phyloP scores from a whole-genome alignment of 1,140 invertebrate genomes.

The Microvelia longipes region DNA sequence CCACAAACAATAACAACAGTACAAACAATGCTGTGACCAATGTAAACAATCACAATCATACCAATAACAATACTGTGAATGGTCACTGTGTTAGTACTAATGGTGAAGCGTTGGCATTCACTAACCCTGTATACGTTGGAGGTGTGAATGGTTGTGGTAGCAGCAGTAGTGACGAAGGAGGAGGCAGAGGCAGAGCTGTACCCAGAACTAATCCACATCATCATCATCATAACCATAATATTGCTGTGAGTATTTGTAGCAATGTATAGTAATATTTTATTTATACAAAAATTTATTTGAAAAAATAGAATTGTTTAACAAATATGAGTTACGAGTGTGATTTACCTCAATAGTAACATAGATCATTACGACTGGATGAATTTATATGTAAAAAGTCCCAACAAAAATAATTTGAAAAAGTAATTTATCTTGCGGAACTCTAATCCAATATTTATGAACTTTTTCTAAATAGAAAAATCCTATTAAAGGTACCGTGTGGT shows the following conservation, averaged over 20 bases:
- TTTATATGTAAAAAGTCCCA: too few species aligned
- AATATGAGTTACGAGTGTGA: too few species aligned
- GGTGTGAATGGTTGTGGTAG: conserved; percentile 29
- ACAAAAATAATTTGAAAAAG: too few species aligned
- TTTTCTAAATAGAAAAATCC: too few species aligned
- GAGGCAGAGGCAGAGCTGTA: conserved; percentile 15
- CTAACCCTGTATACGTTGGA: conserved; percentile 59
- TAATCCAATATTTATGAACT: too few species aligned
- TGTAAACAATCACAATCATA: conserved; percentile 7
- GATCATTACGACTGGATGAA: too few species aligned
- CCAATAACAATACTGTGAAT: conserved; percentile 13
- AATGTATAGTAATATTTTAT: too few species aligned
- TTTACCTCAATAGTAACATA: too few species aligned
- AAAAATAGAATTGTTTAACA: too few species aligned
- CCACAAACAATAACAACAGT: conserved; percentile 20
- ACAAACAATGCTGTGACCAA: background rate
- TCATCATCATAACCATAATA: background rate
- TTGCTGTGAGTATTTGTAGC: background rate
- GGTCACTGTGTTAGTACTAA: conserved; percentile 11
- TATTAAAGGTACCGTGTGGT: too few species aligned
- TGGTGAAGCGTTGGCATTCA: conserved; percentile 53
- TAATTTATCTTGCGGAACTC: too few species aligned
- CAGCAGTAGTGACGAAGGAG: conserved; percentile 25
- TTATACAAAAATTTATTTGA: too few species aligned
- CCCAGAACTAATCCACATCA: conserved; percentile 25